Evolutionary conservation across 2,888 invertebrate genomes (phyloP), one percentile per base, ranked within the genome.

Genomic region (Polyommatus icarus): DNA sequence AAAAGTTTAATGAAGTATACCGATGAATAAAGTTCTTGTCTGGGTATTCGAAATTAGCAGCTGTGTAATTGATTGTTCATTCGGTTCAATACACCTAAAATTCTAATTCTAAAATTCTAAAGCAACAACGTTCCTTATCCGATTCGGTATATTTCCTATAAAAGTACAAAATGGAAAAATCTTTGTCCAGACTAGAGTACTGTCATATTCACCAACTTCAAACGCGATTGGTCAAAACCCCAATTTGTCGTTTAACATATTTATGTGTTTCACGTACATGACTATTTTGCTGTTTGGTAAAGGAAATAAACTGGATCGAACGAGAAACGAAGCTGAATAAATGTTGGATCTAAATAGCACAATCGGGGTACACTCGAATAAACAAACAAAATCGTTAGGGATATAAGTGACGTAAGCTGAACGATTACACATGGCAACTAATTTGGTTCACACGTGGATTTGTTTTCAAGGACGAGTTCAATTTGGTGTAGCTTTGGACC

Each of bases 391-490:
- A 67, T 67, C 67, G 29, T 10, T 61, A 10, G 67, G 32, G 67
- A 67, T 67, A 67, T 29, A 32, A 29, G 67, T 67, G 67, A 67
- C 67, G 67, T 67, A 67, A 67, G 67, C 67, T 67, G 6, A 32
- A 67, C 29, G 67, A 67, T 32, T 67, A 67, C 67, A 67, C 67
- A 32, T 67, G 67, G 29, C 29, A 67, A 67, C 29, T 18, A 32
- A 67, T 67, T 67, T 67, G 6, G 67, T 67, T 67, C 67, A 67
- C 67, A 67, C 29, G 67, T 67, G 67, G 67, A 67, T 15, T 32
- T 29, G 67, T 32, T 32, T 18, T 67, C 29, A 67, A 67, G 67
- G 67, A 32, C 15, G 18, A 1, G 29, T 15, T 67, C 6, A 15
- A 67, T 67, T 67, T 29, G 59, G 20, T n/a, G 59, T 20, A 4